Conservation (phyloP, 2,113 vertebrate genomes). For the Gambusia holbrooki region DNA sequence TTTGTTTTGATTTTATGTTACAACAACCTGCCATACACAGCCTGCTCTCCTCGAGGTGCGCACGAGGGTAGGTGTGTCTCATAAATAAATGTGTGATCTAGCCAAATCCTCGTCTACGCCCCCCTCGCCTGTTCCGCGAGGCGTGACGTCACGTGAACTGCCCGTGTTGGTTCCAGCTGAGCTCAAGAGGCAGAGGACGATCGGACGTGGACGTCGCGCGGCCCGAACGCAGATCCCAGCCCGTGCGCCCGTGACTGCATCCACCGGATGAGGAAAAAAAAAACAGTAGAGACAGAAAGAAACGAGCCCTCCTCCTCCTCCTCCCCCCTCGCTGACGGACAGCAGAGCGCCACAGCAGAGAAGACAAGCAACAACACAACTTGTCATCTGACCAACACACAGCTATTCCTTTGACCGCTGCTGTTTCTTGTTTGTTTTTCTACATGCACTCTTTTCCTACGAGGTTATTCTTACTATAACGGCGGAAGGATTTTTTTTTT, state of each 20-base stretch:
- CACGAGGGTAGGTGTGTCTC: constrained; percentile 74
- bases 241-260: constrained; percentile 75
- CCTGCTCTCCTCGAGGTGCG: constrained; percentile 57
- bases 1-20: neutral
- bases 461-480: constrained; percentile 24
- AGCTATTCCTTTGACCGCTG: constrained; percentile 45
- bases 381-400: constrained; percentile 76
- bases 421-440: constrained; percentile 21
- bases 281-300: constrained; percentile 68
- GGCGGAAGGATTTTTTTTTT: constrained; percentile 15
- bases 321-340: constrained; percentile 46
- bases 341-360: constrained; percentile 50
- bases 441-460: constrained; percentile 1
- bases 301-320: constrained; percentile 40
- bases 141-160: constrained; percentile 82
- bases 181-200: constrained; percentile 58
- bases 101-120: constrained; percentile 26
- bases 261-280: constrained; percentile 62
- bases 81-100: constrained; percentile 68
- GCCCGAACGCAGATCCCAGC: constrained; percentile 68
- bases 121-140: constrained; percentile 48
- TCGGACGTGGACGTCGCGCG: constrained; percentile 62
- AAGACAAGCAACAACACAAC: constrained; percentile 71
- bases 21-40: neutral
- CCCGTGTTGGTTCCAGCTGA: constrained; percentile 85